Conservation (phyloP, 2,888 invertebrate species). For the Glaucopsyche alexis region DNA sequence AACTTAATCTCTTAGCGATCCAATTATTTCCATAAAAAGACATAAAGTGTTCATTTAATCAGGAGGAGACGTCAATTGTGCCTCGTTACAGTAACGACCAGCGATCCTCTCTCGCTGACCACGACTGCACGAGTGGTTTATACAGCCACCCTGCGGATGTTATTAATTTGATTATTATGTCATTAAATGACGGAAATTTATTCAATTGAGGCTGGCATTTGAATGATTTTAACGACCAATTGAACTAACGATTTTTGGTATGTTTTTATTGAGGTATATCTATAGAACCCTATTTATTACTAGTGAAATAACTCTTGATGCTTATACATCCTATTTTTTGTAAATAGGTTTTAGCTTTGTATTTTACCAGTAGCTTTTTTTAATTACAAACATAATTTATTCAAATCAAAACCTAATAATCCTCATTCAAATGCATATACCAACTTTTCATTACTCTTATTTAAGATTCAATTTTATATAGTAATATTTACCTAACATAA, state of each 20-base stretch:
- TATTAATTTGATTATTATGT: conserved; percentile 11
- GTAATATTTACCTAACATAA: too few relatives aligned
- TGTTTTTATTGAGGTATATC: too few relatives aligned
- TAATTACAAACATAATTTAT: too few relatives aligned
- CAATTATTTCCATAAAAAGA: conserved; percentile 66
- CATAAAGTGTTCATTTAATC: conserved; percentile 75
- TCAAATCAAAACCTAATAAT: too few relatives aligned
- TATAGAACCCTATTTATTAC: too few relatives aligned
- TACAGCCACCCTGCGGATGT: conserved; percentile 48
- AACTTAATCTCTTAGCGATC: conserved; percentile 55
- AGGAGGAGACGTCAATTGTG: conserved; percentile 68
- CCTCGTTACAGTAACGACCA: conserved; percentile 72
- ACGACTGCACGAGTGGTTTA: conserved; percentile 62
- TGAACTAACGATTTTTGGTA: neutral
- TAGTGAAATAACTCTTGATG: too few relatives aligned
- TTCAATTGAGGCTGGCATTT: neutral
- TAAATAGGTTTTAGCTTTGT: too few relatives aligned
- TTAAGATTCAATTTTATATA: too few relatives aligned
- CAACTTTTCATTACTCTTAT: too few relatives aligned
- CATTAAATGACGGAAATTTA: conserved; percentile 4
- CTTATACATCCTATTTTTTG: too few relatives aligned
- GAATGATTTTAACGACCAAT: neutral
- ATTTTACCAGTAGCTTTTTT: too few relatives aligned
- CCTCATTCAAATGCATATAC: too few relatives aligned
- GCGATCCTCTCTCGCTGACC: conserved; percentile 74